Evolutionary conservation across 1,140 invertebrate species (phyloP).

Genomic region (Ctenoplectra terminalis): DNA sequence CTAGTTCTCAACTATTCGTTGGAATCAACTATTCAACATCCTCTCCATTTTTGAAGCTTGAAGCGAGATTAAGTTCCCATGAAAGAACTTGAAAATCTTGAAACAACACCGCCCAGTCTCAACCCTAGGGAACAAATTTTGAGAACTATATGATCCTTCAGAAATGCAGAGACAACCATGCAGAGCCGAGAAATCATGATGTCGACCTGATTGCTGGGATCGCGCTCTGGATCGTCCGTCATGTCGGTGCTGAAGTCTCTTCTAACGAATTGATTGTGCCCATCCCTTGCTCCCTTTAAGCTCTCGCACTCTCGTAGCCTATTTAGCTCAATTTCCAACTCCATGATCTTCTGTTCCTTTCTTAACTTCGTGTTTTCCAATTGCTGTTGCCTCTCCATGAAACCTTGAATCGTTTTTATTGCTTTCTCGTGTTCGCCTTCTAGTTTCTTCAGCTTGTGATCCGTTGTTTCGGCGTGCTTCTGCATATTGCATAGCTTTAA

Average conservation of each 20-base stretch:
- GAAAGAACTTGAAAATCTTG: not conserved
- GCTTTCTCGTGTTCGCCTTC: conserved; percentile 76
- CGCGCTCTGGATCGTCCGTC: conserved; percentile 72
- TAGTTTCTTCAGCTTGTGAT: conserved; percentile 74
- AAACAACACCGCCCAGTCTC: not conserved
- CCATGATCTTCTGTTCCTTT: conserved; percentile 74
- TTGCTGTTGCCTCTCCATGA: conserved; percentile 75
- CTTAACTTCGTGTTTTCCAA: conserved; percentile 70
- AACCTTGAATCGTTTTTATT: conserved; percentile 78
- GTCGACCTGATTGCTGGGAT: conserved; percentile 77
- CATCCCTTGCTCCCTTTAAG: conserved; percentile 47
- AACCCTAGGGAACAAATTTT: not conserved
- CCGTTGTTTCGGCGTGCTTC: conserved; percentile 64
- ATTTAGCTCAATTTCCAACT: conserved; percentile 74
- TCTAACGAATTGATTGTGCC: conserved; percentile 43
- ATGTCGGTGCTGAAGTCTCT: conserved; percentile 66
- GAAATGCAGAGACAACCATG: conserved; percentile 49
- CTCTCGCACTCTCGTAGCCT: conserved; percentile 64
- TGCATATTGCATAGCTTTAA: conserved; percentile 74
- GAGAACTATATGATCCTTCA: conserved; percentile 37
- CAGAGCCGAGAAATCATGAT: conserved; percentile 58
- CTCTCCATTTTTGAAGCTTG: too few species aligned
- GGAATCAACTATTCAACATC: too few species aligned
- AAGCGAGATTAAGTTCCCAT: not conserved
- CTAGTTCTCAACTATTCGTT: too few species aligned